Conservation (phyloP, 1,140 invertebrate species). For the Penaeus vannamei region DNA sequence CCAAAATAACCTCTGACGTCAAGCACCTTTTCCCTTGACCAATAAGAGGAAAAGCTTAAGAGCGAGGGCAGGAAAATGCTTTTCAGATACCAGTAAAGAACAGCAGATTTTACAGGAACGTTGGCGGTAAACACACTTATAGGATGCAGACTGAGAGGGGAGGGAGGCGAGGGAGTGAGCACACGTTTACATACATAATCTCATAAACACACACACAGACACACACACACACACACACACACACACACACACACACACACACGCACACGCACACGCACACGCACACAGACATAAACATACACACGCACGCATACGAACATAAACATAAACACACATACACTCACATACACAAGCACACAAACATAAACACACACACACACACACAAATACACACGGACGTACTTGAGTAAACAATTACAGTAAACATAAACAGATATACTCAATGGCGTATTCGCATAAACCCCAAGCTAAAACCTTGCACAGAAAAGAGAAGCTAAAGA, state of each 20-base stretch:
- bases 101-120: no score
- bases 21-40: no score
- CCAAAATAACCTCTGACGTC: no score
- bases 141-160: no score
- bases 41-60: no score
- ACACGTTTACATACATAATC: no score
- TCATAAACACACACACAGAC: constrained; percentile 18
- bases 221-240: constrained; percentile 38
- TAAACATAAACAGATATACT: background rate
- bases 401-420: background rate
- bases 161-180: background rate
- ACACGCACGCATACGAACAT: background rate
- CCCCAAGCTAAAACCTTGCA: background rate
- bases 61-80: no score
- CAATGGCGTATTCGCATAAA: background rate
- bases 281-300: background rate
- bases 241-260: constrained; percentile 38
- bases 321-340: no score
- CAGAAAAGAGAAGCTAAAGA: background rate
- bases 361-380: no score
- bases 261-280: constrained; percentile 25
- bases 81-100: no score
- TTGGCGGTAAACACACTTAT: no score
- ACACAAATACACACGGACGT: background rate
- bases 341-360: no score